Evolutionary conservation across 1,140 invertebrate species (phyloP), one percentile per base, ranked within the genome.

Genomic region (Tyrophagus putrescentiae): DNA sequence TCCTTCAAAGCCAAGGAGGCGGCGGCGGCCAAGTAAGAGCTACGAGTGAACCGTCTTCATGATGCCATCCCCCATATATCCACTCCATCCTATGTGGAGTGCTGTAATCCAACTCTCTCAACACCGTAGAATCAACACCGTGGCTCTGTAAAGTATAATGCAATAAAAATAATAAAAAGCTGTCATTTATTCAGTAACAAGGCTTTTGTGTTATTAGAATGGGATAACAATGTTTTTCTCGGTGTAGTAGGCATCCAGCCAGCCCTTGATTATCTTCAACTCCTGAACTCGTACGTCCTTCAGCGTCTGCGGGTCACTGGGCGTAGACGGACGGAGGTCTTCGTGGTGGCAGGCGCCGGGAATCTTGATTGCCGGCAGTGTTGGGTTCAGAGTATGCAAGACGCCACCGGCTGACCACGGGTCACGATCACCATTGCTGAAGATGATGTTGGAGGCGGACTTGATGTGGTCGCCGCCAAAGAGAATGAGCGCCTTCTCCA

Each of bases 321-420:
- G 71, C 72, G 89, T 80, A 3, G 77, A 72, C 0, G 74, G 74
- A 67, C 92, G 78, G 18, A 96, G 76, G 71, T 96, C 93, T 29
- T 94, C 76, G 71, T 97, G 93, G 76, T 97, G 92, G 7, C 91
- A 92, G 0, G 83, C 86, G 71, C 91, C 82, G 3, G 84, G 80
- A 57, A 98, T 85, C 16, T 91, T 75, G 1, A 97, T 75, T 3
- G 86, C 78, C 3, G 80, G 68, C 0, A 89, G 74, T 9, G 79
- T 75, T 4, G 75, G 71, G 28, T 83, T 84, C 1, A 86, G 68
- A 56, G 81, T 80, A 64, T 77, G 74, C 23, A 87, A 67, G n/a
- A 95, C 82, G 29, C 91, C 91, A 64, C 90, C 91, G 64, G 82
- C 81, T 41, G 83, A 83, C 93, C 93, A 97, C 1, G 93, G 93